Conservation (phyloP, 2,797 vertebrate genomes). For the Chaetophractus vellerosus region DNA sequence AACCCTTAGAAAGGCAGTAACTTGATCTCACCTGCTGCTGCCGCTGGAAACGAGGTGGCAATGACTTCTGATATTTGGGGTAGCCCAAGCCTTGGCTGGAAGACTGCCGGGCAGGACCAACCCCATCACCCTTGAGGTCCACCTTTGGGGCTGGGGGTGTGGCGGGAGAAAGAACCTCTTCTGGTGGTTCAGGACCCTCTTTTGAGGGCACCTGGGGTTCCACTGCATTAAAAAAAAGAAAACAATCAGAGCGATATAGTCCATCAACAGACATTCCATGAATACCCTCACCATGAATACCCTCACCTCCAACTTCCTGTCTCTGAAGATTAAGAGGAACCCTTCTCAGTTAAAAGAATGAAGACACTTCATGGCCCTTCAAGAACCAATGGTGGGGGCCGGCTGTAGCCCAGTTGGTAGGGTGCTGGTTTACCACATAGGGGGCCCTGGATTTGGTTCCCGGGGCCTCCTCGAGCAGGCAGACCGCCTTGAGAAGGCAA, state of each 20-base stretch:
- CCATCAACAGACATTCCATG: neutral
- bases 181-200: conserved; percentile 85
- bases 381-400: neutral
- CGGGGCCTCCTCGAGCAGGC: too few relatives aligned
- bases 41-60: conserved; percentile 97
- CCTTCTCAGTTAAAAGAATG: neutral
- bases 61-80: conserved; percentile 97
- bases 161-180: conserved; percentile 83
- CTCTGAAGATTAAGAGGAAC: neutral
- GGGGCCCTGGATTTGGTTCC: too few relatives aligned
- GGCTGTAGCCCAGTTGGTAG: too few relatives aligned
- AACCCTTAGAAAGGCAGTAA: neutral
- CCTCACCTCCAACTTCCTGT: neutral
- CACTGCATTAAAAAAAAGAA: conserved; percentile 53
- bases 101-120: conserved; percentile 90
- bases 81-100: conserved; percentile 92
- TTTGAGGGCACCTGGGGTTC: conserved; percentile 89
- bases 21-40: conserved; percentile 94
- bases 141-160: conserved; percentile 79
- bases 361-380: neutral
- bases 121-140: conserved; percentile 91
- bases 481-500: too few relatives aligned
- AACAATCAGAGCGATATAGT: neutral
- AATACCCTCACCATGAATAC: neutral
- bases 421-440: too few relatives aligned